A percentile compares a stretch with the other conserved stretches of the same genome.
Evolutionary conservation across 2,113 vertebrate species (phyloP).

Genomic region (Pterocles gutturalis): DNA sequence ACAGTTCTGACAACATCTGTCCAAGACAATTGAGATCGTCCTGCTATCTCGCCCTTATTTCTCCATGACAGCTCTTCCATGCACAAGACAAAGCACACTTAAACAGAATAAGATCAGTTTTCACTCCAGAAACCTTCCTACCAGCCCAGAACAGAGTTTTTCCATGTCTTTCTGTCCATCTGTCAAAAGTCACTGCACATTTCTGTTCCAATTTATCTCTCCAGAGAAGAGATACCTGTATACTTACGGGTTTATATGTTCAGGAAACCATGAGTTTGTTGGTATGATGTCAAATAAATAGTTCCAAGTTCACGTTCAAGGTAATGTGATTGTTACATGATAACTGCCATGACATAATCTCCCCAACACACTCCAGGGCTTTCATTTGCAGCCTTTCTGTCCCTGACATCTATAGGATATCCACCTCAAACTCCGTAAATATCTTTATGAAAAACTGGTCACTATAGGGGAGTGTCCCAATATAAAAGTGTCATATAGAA

Average conservation of each 20-base stretch:
- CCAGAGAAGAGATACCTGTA: neutral
- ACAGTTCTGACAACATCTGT: neutral
- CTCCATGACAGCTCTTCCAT: neutral
- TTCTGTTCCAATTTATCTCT: neutral
- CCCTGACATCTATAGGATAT: neutral
- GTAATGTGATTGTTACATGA: fast-evolving
- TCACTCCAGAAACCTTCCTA: neutral
- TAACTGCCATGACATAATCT: neutral
- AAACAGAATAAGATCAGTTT: neutral
- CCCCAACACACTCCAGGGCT: neutral
- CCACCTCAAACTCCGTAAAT: neutral
- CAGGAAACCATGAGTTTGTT: neutral
- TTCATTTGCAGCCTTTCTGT: neutral
- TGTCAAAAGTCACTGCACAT: neutral
- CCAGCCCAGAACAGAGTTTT: neutral
- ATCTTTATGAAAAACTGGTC: neutral
- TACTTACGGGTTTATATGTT: neutral
- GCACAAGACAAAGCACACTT: neutral
- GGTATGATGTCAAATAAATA: neutral
- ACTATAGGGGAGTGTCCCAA: fast-evolving
- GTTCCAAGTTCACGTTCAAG: neutral
- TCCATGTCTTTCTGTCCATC: neutral
- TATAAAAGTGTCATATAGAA: neutral
- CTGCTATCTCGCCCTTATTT: neutral
- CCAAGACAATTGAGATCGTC: neutral